Conservation (phyloP, 2,888 invertebrate species). For the Drosophila peninsularis region DNA sequence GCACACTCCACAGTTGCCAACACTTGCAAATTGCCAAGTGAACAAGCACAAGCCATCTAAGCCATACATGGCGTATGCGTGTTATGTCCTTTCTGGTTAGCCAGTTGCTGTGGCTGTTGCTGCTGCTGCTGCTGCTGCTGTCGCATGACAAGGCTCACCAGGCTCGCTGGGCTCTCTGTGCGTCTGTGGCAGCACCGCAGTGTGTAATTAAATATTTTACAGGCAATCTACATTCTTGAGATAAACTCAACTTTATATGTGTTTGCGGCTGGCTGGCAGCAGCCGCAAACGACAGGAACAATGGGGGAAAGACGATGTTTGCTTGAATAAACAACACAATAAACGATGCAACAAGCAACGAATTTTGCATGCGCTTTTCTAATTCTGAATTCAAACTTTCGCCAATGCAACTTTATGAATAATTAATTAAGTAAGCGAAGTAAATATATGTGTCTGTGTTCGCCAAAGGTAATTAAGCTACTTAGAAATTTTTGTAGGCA, state of each 20-base stretch:
- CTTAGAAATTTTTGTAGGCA: not conserved
- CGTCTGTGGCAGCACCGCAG: constrained; percentile 58
- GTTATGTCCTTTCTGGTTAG: constrained; percentile 37
- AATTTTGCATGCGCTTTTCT: constrained; percentile 34
- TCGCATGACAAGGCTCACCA: constrained; percentile 26
- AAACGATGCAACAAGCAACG: constrained; percentile 19
- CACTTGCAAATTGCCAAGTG: constrained; percentile 79
- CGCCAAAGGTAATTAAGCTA: not conserved
- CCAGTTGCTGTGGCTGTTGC: constrained; percentile 20
- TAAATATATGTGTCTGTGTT: not conserved
- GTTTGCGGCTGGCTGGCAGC: constrained; percentile 21
- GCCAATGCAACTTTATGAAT: not conserved
- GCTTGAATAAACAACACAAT: constrained; percentile 35
- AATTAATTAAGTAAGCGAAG: not conserved
- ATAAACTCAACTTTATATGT: constrained; percentile 72
- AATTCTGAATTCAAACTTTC: not conserved
- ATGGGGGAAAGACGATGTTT: constrained; percentile 19
- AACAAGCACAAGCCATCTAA: constrained; percentile 58
- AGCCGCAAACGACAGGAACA: constrained; percentile 33
- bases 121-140: constrained; percentile 13
- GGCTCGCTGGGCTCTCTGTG: constrained; percentile 19
- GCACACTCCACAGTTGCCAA: constrained; percentile 67
- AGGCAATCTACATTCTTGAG: constrained; percentile 81
- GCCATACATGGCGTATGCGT: constrained; percentile 54
- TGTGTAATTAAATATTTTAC: constrained; percentile 81